A percentile compares a stretch with the other conserved stretches of the same genome.
Conservation (phyloP, 2,888 invertebrate genomes). For the Plebejus anna region DNA sequence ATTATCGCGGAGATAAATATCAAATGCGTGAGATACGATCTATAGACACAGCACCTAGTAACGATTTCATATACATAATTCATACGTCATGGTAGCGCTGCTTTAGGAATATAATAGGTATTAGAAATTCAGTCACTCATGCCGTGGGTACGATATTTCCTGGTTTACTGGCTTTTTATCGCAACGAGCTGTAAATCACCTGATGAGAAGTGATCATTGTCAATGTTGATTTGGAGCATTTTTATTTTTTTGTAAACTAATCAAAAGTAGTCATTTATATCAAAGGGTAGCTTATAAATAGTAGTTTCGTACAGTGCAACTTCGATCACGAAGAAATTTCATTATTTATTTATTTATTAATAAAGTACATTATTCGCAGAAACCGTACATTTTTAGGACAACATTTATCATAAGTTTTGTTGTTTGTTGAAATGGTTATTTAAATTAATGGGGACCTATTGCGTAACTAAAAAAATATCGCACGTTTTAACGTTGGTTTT, state of each 20-base stretch:
- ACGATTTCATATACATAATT: slow-evolving; percentile 21
- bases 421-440: not conserved
- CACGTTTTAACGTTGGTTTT: not conserved
- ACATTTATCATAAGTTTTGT: too few species aligned
- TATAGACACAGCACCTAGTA: slow-evolving; percentile 22
- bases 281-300: too few species aligned
- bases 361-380: too few species aligned
- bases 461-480: not conserved
- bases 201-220: not conserved
- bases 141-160: not conserved
- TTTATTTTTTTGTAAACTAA: not conserved
- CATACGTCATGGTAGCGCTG: slow-evolving; percentile 14
- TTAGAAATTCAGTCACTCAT: slow-evolving; percentile 22
- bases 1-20: slow-evolving; percentile 18
- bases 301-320: too few species aligned
- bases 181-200: not conserved
- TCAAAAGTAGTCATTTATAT: too few species aligned
- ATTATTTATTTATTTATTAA: too few species aligned
- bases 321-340: too few species aligned
- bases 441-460: not conserved
- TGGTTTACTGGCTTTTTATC: not conserved
- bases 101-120: slow-evolving; percentile 25
- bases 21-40: slow-evolving; percentile 20
- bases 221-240: not conserved
- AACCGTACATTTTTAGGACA: too few species aligned